Conservation (phyloP, 1,140 invertebrate species). For the Linepithema humile region DNA sequence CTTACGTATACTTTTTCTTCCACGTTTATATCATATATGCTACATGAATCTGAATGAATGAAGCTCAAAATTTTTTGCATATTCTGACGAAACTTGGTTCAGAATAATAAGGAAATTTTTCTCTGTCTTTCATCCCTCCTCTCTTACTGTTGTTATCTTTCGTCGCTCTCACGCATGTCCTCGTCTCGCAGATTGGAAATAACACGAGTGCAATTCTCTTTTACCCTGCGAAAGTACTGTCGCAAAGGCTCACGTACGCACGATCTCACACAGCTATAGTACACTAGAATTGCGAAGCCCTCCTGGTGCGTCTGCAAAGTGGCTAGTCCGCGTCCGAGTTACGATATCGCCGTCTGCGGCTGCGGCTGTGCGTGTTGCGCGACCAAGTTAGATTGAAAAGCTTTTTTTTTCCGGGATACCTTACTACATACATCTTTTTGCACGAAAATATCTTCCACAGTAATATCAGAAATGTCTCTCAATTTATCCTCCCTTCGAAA, state of each 20-base stretch:
- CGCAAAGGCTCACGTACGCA: not conserved
- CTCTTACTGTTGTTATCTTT: not conserved
- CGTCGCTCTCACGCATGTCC: not conserved
- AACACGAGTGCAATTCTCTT: not conserved
- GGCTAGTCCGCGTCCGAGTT: constrained; percentile 8
- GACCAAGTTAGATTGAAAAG: constrained; percentile 13
- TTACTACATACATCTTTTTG: not conserved
- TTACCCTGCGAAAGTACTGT: not conserved
- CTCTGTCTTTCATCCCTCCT: not conserved
- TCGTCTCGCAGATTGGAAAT: constrained; percentile 11
- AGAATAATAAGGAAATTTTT: not conserved
- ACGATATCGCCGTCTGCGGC: constrained; percentile 25
- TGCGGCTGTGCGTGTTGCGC: not conserved
- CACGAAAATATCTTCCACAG: not conserved
- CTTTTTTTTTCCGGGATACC: constrained; percentile 7
- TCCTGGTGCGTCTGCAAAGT: constrained; percentile 25
- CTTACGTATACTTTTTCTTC: not conserved
- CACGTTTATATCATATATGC: not conserved
- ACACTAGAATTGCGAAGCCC: constrained; percentile 11
- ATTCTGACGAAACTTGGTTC: no score
- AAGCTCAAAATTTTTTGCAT: no score
- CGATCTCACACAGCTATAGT: not conserved
- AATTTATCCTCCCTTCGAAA: not conserved
- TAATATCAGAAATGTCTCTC: not conserved
- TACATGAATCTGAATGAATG: not conserved